Conservation (phyloP, 2,113 vertebrate genomes). For the Engystomops pustulosus region DNA sequence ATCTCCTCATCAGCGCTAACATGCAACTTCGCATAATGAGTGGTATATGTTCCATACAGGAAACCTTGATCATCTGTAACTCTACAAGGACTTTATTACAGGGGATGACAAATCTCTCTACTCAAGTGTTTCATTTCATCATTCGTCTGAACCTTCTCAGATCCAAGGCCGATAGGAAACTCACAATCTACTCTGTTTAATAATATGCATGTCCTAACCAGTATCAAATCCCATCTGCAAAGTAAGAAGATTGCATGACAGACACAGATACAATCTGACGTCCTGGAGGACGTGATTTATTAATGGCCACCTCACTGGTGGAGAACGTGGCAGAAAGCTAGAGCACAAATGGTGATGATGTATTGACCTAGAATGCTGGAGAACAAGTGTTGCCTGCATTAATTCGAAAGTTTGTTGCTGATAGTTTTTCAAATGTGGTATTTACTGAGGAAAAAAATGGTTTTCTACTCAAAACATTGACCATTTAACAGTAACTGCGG, state of each 20-base stretch:
- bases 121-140: constrained; percentile 55
- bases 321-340: constrained; percentile 38
- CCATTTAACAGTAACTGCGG: not conserved
- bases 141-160: constrained; percentile 52
- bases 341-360: constrained; percentile 43
- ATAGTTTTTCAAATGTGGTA: constrained; percentile 37
- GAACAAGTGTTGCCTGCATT: not conserved
- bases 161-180: constrained; percentile 58
- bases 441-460: constrained; percentile 8
- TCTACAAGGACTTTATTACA: constrained; percentile 54
- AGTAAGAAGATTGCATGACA: constrained; percentile 47
- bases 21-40: not conserved
- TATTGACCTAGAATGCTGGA: not conserved
- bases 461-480: not conserved
- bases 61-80: constrained; percentile 51
- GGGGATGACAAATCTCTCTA: constrained; percentile 54
- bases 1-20: not conserved
- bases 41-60: constrained; percentile 4
- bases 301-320: constrained; percentile 41
- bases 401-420: constrained; percentile 26
- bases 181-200: constrained; percentile 53
- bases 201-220: constrained; percentile 60
- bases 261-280: constrained; percentile 32
- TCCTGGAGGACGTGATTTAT: constrained; percentile 42
- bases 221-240: constrained; percentile 50